Percentiles rank a stretch among this genome's conserved stretches.
Evolutionary conservation across 2,888 invertebrate genomes (phyloP).

Genomic region (Stictocephala bisonia): DNA sequence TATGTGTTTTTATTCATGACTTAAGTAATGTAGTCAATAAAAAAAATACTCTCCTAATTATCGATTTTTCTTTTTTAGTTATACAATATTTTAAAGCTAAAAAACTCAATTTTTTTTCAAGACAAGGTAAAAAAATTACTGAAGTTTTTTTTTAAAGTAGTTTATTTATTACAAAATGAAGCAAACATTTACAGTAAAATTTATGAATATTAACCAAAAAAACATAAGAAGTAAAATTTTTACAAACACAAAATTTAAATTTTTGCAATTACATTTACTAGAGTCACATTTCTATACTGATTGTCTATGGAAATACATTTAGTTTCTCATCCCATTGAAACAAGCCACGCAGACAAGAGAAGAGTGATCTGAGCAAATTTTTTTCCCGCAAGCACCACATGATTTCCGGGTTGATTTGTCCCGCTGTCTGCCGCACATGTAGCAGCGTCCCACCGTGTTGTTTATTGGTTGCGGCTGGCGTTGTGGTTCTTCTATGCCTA

Average conservation of each 20-base stretch:
- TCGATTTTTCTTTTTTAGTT: not conserved
- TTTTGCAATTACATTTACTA: no score
- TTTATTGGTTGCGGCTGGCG: not conserved
- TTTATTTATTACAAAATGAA: not conserved
- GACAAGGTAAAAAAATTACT: not conserved
- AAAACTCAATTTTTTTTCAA: slow-evolving; percentile 24
- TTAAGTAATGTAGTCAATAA: no score
- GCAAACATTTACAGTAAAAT: not conserved
- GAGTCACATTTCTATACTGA: no score
- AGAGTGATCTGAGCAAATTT: slow-evolving; percentile 20
- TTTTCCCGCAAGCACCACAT: not conserved
- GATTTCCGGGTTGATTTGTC: slow-evolving; percentile 19
- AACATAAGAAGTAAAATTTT: no score
- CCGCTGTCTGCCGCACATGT: slow-evolving; percentile 18
- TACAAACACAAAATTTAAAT: no score
- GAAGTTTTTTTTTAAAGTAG: not conserved
- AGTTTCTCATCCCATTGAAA: not conserved
- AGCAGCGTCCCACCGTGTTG: slow-evolving; percentile 25
- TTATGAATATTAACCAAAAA: no score
- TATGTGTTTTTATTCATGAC: no score
- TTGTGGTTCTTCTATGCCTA: slow-evolving; percentile 29
- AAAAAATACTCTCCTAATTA: no score
- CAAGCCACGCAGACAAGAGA: not conserved
- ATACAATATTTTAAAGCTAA: not conserved
- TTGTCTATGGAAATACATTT: not conserved